Base-by-base conservation (phyloP, 2,888 invertebrate species). In the Thecophora atra region DNA sequence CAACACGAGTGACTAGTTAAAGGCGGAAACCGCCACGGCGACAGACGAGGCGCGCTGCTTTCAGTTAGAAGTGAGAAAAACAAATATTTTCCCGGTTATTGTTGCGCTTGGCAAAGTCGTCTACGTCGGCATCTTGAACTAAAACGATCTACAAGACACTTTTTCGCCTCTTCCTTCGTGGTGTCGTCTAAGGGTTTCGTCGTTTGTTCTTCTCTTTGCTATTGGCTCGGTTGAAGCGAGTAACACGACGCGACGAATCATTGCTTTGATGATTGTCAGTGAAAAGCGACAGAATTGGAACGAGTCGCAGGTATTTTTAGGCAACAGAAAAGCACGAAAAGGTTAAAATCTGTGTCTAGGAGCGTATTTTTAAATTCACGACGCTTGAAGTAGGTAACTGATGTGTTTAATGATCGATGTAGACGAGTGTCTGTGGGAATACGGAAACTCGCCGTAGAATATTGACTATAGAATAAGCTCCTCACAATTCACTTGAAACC, bases 211-310 rank as follows among this genome's bases (percentile, higher is more conserved):
- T 21, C 19, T 56, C 19, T 56, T 56, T 56, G 24, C 56, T 56
- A 3, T 24, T 21, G 24, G 58, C 54, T 56, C 17, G 52, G 37
- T 54, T 54, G 11, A 26, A n/a, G 51, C 52, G 28, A 37, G 44
- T 5, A 19, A 26, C 17, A 30, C 11, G n/a, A 56, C 4, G 26
- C 26, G 28, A 58, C 58, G 24, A 44, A 26, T 64, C 47, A 6
- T 44, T 13, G 42, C 71, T 56, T 71, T 71, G 54, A 54, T 71
- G 58, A 28, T 64, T 71, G 71, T 71, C 71, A 71, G 71, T 71
- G 71, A 71, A 54, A 71, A 37, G 71, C 71, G 71, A 71, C 71
- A 71, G 71, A 71, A 56, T 64, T 71, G 71, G 71, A 71, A 54
- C 71, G 28, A 71, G 26, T 37, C 19, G 37, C 17, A 28, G 13